A percentile compares a stretch with the other conserved stretches of the same genome.
Evolutionary conservation across 1,140 invertebrate species (phyloP).

Genomic region (Ylistrum balloti): DNA sequence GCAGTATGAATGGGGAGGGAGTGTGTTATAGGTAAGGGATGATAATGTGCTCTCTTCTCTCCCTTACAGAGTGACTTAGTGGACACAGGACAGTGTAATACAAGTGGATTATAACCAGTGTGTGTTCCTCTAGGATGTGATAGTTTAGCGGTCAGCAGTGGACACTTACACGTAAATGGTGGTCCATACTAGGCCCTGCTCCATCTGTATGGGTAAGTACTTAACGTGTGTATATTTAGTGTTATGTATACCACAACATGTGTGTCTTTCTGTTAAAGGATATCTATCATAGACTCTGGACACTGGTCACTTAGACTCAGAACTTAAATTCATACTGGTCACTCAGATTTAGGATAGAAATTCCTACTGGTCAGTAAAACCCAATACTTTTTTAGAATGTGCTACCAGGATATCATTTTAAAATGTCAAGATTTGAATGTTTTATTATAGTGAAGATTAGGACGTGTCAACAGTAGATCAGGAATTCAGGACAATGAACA

Average conservation of each 20-base stretch:
- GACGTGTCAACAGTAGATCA: no score
- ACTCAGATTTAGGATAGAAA: not conserved
- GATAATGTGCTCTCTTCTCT: not conserved
- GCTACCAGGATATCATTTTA: no score
- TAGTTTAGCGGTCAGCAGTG: not conserved
- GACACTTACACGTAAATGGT: constrained; percentile 2
- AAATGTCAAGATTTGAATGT: no score
- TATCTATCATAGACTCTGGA: no score
- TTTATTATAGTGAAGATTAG: no score
- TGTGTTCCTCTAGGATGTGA: not conserved
- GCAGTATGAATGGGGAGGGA: not conserved
- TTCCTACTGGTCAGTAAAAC: not conserved
- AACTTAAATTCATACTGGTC: no score
- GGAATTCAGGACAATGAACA: not conserved
- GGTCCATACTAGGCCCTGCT: not conserved
- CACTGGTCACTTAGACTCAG: not conserved
- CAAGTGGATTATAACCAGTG: not conserved
- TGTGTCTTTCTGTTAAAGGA: no score
- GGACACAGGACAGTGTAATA: not conserved
- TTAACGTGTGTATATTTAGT: not conserved
- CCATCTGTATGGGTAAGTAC: not conserved
- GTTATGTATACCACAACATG: no score
- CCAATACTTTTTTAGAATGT: not conserved
- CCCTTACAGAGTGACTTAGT: not conserved
- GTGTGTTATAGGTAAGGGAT: constrained; percentile 24